Percentiles rank a stretch among this genome's conserved stretches.
These are phyloP conservation scores for Platysteira castanea DNA, from an alignment of 2,113 vertebrate species.

Conservation along the genomic window DNA sequence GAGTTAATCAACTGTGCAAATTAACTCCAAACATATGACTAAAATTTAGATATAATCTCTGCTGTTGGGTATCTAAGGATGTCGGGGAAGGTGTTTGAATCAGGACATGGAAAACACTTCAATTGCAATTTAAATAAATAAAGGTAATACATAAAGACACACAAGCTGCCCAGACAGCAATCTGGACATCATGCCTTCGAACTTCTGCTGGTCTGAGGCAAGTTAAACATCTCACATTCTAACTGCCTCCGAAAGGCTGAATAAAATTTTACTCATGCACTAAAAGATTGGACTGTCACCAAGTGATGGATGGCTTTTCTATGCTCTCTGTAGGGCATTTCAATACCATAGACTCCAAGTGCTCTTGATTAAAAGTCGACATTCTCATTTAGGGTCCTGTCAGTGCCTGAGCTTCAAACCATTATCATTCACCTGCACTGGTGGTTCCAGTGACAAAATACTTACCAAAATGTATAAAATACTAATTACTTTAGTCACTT, in stretches of 20 bases:
- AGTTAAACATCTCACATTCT: not conserved
- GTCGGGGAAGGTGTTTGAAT: not conserved
- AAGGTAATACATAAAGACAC: not conserved
- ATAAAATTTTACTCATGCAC: constrained; percentile 49
- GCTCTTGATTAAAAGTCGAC: constrained; percentile 60
- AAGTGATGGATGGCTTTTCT: constrained; percentile 59
- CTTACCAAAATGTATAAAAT: constrained; percentile 55
- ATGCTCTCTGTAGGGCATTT: constrained; percentile 55
- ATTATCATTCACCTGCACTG: constrained; percentile 51
- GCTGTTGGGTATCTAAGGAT: not conserved
- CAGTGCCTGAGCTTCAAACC: constrained; percentile 36
- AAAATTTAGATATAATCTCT: not conserved
- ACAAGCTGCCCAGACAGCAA: not conserved
- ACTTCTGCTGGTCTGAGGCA: not conserved
- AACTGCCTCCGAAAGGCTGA: constrained; percentile 15
- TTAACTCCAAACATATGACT: not conserved
- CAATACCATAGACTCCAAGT: constrained; percentile 42
- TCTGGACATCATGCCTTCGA: not conserved
- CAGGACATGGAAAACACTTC: not conserved
- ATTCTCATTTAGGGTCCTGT: constrained; percentile 53
- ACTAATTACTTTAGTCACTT: constrained; percentile 58
- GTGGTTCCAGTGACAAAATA: constrained; percentile 53
- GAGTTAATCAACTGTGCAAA: not conserved
- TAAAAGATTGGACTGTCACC: constrained; percentile 57
- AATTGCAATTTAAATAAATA: not conserved